Conservation (phyloP, 2,888 invertebrate species). For the Drosophila fulvimacula region DNA sequence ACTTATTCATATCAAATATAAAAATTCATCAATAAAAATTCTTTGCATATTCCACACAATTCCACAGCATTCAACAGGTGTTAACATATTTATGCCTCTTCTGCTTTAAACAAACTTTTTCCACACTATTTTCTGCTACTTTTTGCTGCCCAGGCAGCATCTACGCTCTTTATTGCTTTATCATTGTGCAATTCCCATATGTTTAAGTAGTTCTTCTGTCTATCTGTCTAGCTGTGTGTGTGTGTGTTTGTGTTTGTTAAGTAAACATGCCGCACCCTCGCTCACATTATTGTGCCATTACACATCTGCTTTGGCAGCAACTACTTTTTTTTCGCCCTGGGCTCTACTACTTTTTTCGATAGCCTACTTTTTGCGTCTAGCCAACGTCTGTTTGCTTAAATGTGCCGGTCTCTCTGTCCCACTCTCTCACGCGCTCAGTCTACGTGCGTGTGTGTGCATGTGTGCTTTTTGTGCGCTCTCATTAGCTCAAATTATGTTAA, state of each 20-base stretch:
- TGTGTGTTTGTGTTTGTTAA: slow-evolving; percentile 37
- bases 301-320: slow-evolving; percentile 53
- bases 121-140: background rate
- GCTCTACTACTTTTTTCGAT: slow-evolving; percentile 60
- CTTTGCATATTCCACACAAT: background rate
- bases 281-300: slow-evolving; percentile 67
- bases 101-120: slow-evolving; percentile 10
- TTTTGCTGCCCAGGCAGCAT: background rate
- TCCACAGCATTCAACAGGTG: slow-evolving; percentile 21
- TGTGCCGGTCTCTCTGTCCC: slow-evolving; percentile 54
- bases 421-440: slow-evolving; percentile 14
- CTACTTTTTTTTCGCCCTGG: slow-evolving; percentile 50
- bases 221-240: slow-evolving; percentile 32
- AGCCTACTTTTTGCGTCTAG: slow-evolving; percentile 56
- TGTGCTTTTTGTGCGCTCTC: slow-evolving; percentile 42
- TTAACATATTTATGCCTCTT: background rate
- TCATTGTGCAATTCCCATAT: slow-evolving; percentile 24
- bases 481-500: slow-evolving; percentile 75
- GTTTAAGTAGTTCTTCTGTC: slow-evolving; percentile 30
- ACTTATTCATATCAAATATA: background rate
- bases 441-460: slow-evolving; percentile 11
- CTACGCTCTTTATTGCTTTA: slow-evolving; percentile 8
- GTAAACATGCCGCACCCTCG: slow-evolving; percentile 37
- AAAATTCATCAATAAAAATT: background rate
- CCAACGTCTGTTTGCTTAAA: slow-evolving; percentile 59